phyloP scores from a whole-genome alignment of 2,888 invertebrate species.

The Drosophila phalerata region DNA sequence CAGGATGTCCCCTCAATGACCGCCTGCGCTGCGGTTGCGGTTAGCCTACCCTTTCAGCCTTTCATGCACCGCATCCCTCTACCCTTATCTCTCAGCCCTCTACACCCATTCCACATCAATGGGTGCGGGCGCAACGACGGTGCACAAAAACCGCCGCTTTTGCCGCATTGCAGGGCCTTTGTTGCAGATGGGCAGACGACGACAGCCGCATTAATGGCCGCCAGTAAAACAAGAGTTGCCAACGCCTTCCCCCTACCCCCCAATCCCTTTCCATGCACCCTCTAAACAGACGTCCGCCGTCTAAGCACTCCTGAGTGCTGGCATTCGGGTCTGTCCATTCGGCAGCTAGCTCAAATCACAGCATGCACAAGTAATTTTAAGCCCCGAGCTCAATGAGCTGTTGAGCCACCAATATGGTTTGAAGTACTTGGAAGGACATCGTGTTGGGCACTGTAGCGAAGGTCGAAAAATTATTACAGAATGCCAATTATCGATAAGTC shows the following conservation, averaged over 20 bases:
- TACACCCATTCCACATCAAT: constrained; percentile 18
- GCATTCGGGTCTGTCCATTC: constrained; percentile 10
- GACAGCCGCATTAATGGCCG: constrained; percentile 73
- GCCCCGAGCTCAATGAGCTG: constrained; percentile 17
- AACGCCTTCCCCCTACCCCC: not conserved
- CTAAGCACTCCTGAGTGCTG: constrained; percentile 35
- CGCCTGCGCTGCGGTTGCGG: constrained; percentile 63
- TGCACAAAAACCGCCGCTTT: constrained; percentile 75
- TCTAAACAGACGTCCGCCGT: constrained; percentile 14
- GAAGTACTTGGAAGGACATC: not conserved
- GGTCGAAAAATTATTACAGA: not conserved
- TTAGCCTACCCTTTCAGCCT: constrained; percentile 13
- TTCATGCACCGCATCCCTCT: not conserved
- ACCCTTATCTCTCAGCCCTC: not conserved
- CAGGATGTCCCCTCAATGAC: constrained; percentile 54
- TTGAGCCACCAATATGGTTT: constrained; percentile 16
- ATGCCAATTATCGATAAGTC: constrained; percentile 8
- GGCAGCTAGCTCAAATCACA: constrained; percentile 28
- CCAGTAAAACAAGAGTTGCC: constrained; percentile 55
- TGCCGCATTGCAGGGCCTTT: constrained; percentile 79
- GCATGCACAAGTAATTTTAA: constrained; percentile 33
- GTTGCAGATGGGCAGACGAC: constrained; percentile 66
- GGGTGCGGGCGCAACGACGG: constrained; percentile 39
- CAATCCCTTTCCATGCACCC: not conserved
- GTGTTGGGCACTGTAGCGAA: not conserved